These are phyloP conservation scores for Monochamus alternatus DNA, from an alignment of 2,888 invertebrate genomes.

Conservation along the genomic window DNA sequence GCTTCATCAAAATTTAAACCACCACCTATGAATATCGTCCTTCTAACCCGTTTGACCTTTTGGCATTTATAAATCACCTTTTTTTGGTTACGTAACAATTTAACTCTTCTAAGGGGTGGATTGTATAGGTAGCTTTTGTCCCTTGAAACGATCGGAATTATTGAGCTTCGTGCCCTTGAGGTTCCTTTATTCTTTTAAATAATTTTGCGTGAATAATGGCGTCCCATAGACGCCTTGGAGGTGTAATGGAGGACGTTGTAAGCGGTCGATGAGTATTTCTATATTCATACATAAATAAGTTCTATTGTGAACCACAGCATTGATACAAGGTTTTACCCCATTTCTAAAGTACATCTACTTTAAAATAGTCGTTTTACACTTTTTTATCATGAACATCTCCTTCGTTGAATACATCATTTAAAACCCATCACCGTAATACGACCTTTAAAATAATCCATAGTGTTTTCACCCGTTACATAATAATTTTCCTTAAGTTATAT, in stretches of 20 bases:
- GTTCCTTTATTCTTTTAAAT: conserved; percentile 28
- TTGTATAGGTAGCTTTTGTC: neutral
- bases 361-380: too few relatives aligned
- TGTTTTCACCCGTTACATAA: too few relatives aligned
- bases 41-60: conserved; percentile 26
- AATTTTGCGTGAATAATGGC: conserved; percentile 42
- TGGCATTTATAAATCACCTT: conserved; percentile 29
- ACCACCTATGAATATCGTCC: too few relatives aligned
- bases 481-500: too few relatives aligned
- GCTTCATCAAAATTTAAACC: too few relatives aligned
- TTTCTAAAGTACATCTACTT: too few relatives aligned
- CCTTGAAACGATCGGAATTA: neutral
- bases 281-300: conserved; percentile 8
- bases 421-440: too few relatives aligned
- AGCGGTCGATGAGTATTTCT: conserved; percentile 46
- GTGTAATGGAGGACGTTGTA: conserved; percentile 62
- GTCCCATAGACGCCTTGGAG: conserved; percentile 42
- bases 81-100: conserved; percentile 20
- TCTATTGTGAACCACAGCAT: too few relatives aligned
- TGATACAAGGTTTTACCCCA: neutral
- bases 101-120: neutral
- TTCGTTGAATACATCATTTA: too few relatives aligned
- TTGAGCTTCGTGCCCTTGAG: neutral
- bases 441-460: too few relatives aligned
- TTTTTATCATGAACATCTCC: too few relatives aligned